These are phyloP conservation scores for Penaeus chinensis DNA, from an alignment of 1,140 invertebrate genomes.

Conservation along the genomic window DNA sequence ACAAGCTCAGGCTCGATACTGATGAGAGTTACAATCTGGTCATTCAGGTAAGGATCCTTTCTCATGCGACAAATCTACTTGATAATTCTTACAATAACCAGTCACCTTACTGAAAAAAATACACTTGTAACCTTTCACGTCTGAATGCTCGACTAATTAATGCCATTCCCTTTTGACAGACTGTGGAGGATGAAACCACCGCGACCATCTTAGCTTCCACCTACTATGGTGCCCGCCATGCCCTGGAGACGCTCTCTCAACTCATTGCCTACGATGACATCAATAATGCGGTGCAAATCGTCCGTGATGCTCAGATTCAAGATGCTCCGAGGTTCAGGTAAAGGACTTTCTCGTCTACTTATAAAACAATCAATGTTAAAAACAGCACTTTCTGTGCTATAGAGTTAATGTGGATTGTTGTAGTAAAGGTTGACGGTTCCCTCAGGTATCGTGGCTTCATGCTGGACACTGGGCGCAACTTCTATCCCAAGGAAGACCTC, in stretches of 20 bases:
- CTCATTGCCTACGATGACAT: slow-evolving; percentile 64
- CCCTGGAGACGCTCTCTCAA: slow-evolving; percentile 66
- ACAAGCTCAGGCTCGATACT: slow-evolving; percentile 42
- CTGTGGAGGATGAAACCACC: slow-evolving; percentile 11
- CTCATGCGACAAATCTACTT: not conserved
- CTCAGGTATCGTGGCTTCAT: slow-evolving; percentile 56
- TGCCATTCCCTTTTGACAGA: slow-evolving; percentile 1
- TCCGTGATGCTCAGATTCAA: slow-evolving; percentile 20
- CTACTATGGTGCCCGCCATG: slow-evolving; percentile 66
- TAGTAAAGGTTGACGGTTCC: slow-evolving; percentile 1
- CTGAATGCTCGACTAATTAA: not conserved
- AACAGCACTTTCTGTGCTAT: no score
- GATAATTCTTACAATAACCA: not conserved
- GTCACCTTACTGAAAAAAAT: not conserved
- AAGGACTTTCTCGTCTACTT: not conserved
- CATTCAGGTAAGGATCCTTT: slow-evolving; percentile 19
- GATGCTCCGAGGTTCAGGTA: slow-evolving; percentile 40
- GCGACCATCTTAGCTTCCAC: slow-evolving; percentile 64
- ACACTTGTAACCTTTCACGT: not conserved
- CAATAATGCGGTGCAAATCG: slow-evolving; percentile 38
- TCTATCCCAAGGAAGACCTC: slow-evolving; percentile 76
- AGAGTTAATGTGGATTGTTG: not conserved
- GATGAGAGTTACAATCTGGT: slow-evolving; percentile 47
- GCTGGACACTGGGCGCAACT: slow-evolving; percentile 67
- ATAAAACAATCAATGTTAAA: not conserved